Base-by-base conservation (phyloP, 2,797 vertebrate genomes). In the Enteromius paludinosus region DNA sequence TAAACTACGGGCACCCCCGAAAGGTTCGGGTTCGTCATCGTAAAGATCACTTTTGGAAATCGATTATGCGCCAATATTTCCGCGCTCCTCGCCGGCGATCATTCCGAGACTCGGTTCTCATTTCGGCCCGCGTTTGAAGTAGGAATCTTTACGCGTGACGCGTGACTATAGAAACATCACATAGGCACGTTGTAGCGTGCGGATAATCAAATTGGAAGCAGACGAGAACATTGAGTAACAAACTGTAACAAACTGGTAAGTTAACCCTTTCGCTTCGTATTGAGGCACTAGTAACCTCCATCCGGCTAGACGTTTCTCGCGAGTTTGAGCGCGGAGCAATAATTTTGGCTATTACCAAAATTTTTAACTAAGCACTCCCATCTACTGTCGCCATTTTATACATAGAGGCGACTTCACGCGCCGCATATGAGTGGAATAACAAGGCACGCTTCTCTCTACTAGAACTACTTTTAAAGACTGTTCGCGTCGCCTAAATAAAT, bases 351-450 rank as follows among this genome's bases (percentile, higher is more conserved):
- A 86, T 83, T 85, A 85, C 74, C 77, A 83, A 92, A 92, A 52
- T 88, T 85, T 91, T 90, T 91, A 87, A 89, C 83, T 90, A 85
- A 76, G 87, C 89, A 84, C 87, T 89, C 87, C 93, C 92, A 91
- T 93, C 92, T 93, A 92, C 93, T 95, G 95, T 95, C 95, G 95
- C 95, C 95, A 95, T 95, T 95, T 95, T 95, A 94, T 93, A 94
- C 93, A 93, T 94, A 91, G 73, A 70, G 93, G 92, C 92, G 93
- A 95, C 94, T 94, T 94, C 90, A 93, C 93, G 90, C 92, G 88
- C 85, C 89, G 92, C 88, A 91, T 91, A 89, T 90, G 86, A 91
- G 91, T 92, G 90, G 89, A 90, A 88, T 78, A 90, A 92, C 91
- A 87, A 92, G 87, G 41, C 88, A 79, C 78, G 81, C 71, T 79